Conservation (phyloP, 2,113 vertebrate genomes). For the Callopanchax toddi region DNA sequence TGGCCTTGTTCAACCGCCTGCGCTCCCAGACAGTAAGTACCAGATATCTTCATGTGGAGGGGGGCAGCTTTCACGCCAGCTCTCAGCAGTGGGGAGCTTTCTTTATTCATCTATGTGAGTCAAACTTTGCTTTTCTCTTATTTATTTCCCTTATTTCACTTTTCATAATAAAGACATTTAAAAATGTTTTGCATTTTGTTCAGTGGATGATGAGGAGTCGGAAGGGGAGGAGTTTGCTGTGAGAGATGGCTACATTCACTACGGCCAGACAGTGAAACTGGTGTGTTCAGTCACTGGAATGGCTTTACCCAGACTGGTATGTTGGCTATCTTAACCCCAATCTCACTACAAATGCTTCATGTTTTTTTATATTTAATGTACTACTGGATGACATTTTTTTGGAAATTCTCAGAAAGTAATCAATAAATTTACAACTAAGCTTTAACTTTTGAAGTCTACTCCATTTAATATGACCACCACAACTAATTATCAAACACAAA, state of each 20-base stretch:
- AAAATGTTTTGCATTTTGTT: slow-evolving; percentile 31
- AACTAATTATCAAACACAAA: too few relatives aligned
- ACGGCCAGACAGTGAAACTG: slow-evolving; percentile 95
- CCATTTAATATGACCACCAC: too few relatives aligned
- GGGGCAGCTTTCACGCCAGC: slow-evolving; percentile 98
- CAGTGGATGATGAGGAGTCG: slow-evolving; percentile 97
- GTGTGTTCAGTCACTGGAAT: slow-evolving; percentile 98
- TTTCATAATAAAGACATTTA: neutral
- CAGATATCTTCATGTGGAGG: slow-evolving; percentile 96
- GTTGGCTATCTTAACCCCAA: neutral
- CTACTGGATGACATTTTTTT: too few relatives aligned
- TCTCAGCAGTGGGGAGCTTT: slow-evolving; percentile 98
- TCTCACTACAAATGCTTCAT: too few relatives aligned
- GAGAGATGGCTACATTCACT: slow-evolving; percentile 96
- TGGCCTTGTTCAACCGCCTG: slow-evolving; percentile 96
- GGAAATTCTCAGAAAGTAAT: too few relatives aligned
- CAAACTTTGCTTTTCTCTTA: neutral
- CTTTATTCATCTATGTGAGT: slow-evolving; percentile 96
- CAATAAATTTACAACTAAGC: too few relatives aligned
- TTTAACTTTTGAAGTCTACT: too few relatives aligned
- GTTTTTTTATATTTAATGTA: too few relatives aligned
- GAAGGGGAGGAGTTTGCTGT: slow-evolving; percentile 98
- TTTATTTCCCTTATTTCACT: neutral
- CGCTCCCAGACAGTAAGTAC: slow-evolving; percentile 98
- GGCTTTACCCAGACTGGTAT: slow-evolving; percentile 96